These are phyloP conservation scores for Knipowitschia caucasica DNA, from an alignment of 2,797 vertebrate genomes.

Conservation along the genomic window DNA sequence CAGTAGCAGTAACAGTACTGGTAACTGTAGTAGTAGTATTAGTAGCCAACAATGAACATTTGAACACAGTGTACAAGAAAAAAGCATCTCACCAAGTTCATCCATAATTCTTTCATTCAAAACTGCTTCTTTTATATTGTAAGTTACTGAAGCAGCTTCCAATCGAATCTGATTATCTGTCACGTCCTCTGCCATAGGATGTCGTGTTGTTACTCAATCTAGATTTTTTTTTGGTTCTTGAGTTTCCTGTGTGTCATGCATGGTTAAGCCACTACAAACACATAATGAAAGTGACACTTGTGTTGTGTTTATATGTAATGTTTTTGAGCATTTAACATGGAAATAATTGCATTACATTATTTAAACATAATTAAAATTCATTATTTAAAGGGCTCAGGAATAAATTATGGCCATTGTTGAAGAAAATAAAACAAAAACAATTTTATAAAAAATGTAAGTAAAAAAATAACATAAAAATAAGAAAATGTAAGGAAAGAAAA, in stretches of 20 bases:
- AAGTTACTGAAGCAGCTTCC: constrained; percentile 26
- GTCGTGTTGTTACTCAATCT: constrained; percentile 4
- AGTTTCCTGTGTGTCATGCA: constrained; percentile 16
- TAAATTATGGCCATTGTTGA: too few relatives aligned
- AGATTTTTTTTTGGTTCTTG: not conserved
- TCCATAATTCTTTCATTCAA: constrained; percentile 56
- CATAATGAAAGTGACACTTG: not conserved
- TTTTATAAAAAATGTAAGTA: too few relatives aligned
- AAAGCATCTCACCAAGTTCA: constrained; percentile 67
- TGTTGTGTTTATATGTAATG: not conserved
- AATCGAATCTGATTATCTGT: constrained; percentile 19
- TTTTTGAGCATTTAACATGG: not conserved
- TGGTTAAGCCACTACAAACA: not conserved
- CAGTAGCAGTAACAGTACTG: not conserved
- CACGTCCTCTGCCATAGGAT: constrained; percentile 47
- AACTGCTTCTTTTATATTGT: constrained; percentile 5
- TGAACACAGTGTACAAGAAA: constrained; percentile 17
- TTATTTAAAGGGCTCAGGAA: too few relatives aligned
- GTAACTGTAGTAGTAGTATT: not conserved
- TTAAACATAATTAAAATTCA: too few relatives aligned
- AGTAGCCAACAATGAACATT: not conserved
- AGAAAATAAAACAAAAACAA: too few relatives aligned
- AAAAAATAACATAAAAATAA: too few relatives aligned
- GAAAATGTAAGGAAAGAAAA: too few relatives aligned
- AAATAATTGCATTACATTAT: too few relatives aligned